These are phyloP conservation scores for Spilogale gracilis DNA, from an alignment of 2,113 vertebrate species.

Conservation along the genomic window DNA sequence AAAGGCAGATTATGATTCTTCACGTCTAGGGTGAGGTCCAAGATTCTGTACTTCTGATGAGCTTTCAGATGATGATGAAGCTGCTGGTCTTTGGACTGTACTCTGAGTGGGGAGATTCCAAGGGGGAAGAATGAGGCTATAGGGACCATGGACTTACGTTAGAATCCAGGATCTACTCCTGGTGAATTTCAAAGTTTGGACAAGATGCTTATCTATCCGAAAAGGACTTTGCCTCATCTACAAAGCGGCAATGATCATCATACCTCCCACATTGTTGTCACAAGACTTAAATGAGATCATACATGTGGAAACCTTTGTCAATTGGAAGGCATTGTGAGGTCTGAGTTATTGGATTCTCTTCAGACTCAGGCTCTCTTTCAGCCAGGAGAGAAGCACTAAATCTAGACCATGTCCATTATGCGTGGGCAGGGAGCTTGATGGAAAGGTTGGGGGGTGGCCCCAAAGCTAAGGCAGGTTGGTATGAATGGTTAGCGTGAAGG, in stretches of 20 bases:
- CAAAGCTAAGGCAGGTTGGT: conserved; percentile 80
- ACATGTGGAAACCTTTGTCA: fast-evolving
- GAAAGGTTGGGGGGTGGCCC: conserved; percentile 82
- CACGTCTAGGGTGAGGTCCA: background rate
- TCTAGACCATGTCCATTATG: conserved; percentile 68
- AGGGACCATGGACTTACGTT: no score
- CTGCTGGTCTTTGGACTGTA: fast-evolving
- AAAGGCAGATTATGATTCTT: background rate
- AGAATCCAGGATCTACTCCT: background rate
- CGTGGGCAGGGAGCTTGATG: conserved; percentile 79
- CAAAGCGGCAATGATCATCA: background rate
- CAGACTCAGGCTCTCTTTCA: background rate
- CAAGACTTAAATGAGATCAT: background rate
- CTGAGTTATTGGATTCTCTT: background rate
- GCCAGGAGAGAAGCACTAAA: conserved; percentile 68
- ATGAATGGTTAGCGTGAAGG: conserved; percentile 80
- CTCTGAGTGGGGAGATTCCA: background rate
- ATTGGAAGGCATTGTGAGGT: background rate
- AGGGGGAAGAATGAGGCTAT: background rate
- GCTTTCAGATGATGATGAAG: background rate
- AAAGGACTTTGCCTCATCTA: background rate
- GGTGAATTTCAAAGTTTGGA: background rate
- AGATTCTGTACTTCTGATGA: background rate
- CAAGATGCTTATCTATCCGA: background rate
- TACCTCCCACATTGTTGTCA: fast-evolving